Evolutionary conservation across 2,113 vertebrate species (phyloP).

Genomic region (Pao palembangensis): DNA sequence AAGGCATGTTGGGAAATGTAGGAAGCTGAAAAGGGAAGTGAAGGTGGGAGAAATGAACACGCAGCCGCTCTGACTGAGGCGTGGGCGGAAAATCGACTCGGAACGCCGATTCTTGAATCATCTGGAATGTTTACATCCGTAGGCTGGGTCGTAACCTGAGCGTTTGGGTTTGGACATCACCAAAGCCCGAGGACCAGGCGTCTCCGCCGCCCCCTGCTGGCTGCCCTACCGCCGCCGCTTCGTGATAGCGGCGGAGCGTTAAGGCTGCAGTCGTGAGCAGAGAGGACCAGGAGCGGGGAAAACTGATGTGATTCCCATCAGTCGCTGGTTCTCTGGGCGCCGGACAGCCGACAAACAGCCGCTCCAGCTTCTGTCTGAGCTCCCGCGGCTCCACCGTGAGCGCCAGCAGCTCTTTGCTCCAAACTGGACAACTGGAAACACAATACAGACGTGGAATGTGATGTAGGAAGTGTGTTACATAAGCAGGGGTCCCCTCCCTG

Average conservation of each 20-base stretch:
- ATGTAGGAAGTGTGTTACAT: conserved; percentile 58
- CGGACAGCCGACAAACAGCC: conserved; percentile 6
- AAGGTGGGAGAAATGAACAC: not conserved
- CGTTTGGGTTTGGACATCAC: too few species aligned
- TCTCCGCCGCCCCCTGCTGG: too few species aligned
- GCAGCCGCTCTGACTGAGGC: too few species aligned
- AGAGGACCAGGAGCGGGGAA: not conserved
- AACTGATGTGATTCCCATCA: too few species aligned
- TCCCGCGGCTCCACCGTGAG: conserved; percentile 4
- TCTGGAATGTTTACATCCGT: too few species aligned
- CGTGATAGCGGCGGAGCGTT: too few species aligned
- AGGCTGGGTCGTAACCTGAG: too few species aligned
- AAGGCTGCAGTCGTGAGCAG: not conserved
- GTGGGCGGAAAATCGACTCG: too few species aligned
- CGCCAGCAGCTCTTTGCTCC: conserved; percentile 46
- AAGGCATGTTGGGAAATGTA: conserved; percentile 27
- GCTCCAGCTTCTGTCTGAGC: not conserved
- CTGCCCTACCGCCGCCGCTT: too few species aligned
- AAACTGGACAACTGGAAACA: conserved; percentile 29
- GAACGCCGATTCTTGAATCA: too few species aligned
- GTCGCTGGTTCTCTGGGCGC: not conserved
- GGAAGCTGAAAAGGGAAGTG: not conserved
- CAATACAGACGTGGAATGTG: conserved; percentile 40
- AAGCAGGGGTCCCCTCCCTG: conserved; percentile 39
- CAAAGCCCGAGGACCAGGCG: too few species aligned